phyloP scores from a whole-genome alignment of 2,113 vertebrate species.

The Bostrychus sinensis region DNA sequence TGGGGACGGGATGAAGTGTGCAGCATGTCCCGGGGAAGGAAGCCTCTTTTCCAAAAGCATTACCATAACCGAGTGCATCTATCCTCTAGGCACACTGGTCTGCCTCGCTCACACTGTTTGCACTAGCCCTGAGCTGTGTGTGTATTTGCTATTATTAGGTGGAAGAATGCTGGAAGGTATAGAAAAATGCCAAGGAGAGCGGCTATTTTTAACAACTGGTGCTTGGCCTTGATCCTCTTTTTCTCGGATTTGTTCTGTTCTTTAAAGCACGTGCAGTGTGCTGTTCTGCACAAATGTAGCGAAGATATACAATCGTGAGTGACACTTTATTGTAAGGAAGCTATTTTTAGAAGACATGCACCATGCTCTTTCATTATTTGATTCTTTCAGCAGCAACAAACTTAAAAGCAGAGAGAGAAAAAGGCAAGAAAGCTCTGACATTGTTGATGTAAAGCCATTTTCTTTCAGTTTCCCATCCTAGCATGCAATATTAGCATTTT shows the following conservation, averaged over 20 bases:
- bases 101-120: conserved; percentile 58
- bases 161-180: conserved; percentile 70
- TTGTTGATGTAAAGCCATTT: no score
- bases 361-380: conserved; percentile 50
- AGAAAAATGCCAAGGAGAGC: conserved; percentile 68
- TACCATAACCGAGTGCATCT: conserved; percentile 60
- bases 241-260: conserved; percentile 1
- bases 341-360: conserved; percentile 67
- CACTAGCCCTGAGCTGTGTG: conserved; percentile 59
- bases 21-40: conserved; percentile 56
- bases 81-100: conserved; percentile 54
- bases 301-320: conserved; percentile 1
- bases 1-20: conserved; percentile 54
- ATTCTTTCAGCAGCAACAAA: conserved; percentile 44
- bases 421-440: not conserved
- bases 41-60: conserved; percentile 67
- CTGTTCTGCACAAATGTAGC: not conserved
- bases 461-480: no score
- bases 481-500: no score
- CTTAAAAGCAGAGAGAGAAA: conserved; percentile 64
- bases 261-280: not conserved
- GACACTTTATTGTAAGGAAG: conserved; percentile 6
- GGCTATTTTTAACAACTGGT: conserved; percentile 76
- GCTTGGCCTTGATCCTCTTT: conserved; percentile 58
- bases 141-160: conserved; percentile 78